Evolutionary conservation across 2,888 invertebrate genomes (phyloP).

Genomic region (Cerastis leucographa): DNA sequence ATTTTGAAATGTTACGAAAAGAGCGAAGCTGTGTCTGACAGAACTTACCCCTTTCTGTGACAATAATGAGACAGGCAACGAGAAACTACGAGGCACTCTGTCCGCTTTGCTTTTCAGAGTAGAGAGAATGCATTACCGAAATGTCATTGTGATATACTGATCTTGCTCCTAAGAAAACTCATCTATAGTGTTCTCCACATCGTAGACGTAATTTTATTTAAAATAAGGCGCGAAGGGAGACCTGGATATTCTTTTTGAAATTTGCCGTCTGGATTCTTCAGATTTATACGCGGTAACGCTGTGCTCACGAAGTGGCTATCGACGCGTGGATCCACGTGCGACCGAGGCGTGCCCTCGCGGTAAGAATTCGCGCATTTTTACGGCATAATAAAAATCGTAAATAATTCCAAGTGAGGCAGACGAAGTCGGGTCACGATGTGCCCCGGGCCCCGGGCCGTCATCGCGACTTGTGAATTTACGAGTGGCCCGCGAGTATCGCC

Average conservation of each 20-base stretch:
- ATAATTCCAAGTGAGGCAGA: slow-evolving; percentile 85
- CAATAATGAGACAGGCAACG: slow-evolving; percentile 79
- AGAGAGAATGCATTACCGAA: slow-evolving; percentile 75
- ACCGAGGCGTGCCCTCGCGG: slow-evolving; percentile 81
- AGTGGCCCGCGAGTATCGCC: slow-evolving; percentile 79
- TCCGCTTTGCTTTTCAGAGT: slow-evolving; percentile 74
- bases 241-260: slow-evolving; percentile 66
- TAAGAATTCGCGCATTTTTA: slow-evolving; percentile 89
- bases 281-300: slow-evolving; percentile 73
- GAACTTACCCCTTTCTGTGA: slow-evolving; percentile 75
- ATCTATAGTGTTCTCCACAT: slow-evolving; percentile 27
- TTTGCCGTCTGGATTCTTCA: slow-evolving; percentile 55
- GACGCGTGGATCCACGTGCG: slow-evolving; percentile 88
- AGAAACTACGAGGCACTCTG: slow-evolving; percentile 72
- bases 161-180: slow-evolving; percentile 62
- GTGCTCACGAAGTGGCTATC: slow-evolving; percentile 85
- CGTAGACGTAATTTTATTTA: slow-evolving; percentile 64
- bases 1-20: slow-evolving; percentile 71
- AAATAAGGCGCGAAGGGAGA: slow-evolving; percentile 61
- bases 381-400: slow-evolving; percentile 88
- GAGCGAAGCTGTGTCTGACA: slow-evolving; percentile 67
- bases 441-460: slow-evolving; percentile 84
- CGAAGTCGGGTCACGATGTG: slow-evolving; percentile 87
- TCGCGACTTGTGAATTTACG: slow-evolving; percentile 86
- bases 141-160: slow-evolving; percentile 72